A percentile compares a stretch with the other conserved stretches of the same genome.
These are phyloP conservation scores for Toxotes lorentzi DNA, from an alignment of 2,797 vertebrate species.

Conservation along the genomic window DNA sequence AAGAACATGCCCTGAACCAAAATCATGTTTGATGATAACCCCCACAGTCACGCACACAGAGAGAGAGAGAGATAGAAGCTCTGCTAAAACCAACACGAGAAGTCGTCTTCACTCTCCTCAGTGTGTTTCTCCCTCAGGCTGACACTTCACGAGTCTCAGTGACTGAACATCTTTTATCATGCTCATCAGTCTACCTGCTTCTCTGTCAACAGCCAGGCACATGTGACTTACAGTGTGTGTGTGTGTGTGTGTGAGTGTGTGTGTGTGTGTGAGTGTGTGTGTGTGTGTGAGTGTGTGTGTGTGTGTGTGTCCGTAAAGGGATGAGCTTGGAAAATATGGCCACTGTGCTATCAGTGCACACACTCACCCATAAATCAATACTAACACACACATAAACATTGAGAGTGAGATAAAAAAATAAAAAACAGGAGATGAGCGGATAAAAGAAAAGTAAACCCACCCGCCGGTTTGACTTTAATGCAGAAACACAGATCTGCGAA, in stretches of 20 bases:
- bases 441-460: background rate
- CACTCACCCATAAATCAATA: slow-evolving; percentile 13
- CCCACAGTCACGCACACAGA: background rate
- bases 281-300: background rate
- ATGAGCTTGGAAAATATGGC: slow-evolving; percentile 20
- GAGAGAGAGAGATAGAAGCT: no score
- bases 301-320: background rate
- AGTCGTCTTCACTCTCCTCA: slow-evolving; percentile 1
- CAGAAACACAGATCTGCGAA: no score
- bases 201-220: slow-evolving; percentile 18
- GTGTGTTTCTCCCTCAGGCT: background rate
- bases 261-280: slow-evolving; percentile 2
- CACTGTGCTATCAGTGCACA: background rate
- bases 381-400: slow-evolving; percentile 3
- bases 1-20: slow-evolving; percentile 17
- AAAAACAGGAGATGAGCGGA: background rate
- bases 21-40: slow-evolving; percentile 15
- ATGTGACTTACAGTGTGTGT: background rate
- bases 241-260: slow-evolving; percentile 3
- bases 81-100: slow-evolving; percentile 4
- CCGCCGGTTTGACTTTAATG: no score
- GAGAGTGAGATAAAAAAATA: background rate
- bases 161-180: slow-evolving; percentile 29
- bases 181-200: slow-evolving; percentile 10
- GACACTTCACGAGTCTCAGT: slow-evolving; percentile 1